Evolutionary conservation across 37 sponge, comb jelly and placozoan genomes (phyloP).

Genomic region (Tethya wilhelma): DNA sequence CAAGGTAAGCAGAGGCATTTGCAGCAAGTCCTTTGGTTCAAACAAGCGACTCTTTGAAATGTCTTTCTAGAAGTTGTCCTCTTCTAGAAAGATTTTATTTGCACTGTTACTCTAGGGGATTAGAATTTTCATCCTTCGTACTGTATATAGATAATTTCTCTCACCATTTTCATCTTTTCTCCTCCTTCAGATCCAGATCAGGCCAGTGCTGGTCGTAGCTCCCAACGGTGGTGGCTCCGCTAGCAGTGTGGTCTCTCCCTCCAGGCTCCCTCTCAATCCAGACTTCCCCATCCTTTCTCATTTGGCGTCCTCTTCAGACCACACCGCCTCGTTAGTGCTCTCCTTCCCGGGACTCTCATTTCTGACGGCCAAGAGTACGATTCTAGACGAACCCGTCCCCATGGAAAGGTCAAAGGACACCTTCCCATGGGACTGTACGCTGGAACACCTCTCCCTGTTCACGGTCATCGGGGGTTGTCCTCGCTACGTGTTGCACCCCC

Average conservation of each 20-base stretch:
- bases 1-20: too few species aligned
- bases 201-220: constrained; percentile 26
- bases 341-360: constrained; percentile 31
- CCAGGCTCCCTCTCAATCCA: background rate
- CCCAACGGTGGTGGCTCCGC: too few species aligned
- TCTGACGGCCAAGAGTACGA: constrained; percentile 36
- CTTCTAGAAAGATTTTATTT: too few species aligned
- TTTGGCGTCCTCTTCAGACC: background rate
- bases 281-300: background rate
- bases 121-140: too few species aligned
- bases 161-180: too few species aligned
- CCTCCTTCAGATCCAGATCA: constrained; percentile 29
- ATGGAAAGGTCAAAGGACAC: constrained; percentile 24
- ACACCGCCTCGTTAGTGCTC: constrained; percentile 25
- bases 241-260: constrained; percentile 7
- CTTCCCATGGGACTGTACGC: constrained; percentile 64
- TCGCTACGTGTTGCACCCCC: constrained; percentile 43
- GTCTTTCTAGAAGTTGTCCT: too few species aligned
- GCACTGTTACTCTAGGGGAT: too few species aligned
- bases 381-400: constrained; percentile 56
- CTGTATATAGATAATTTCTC: too few species aligned
- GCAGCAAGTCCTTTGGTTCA: too few species aligned
- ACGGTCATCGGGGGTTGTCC: constrained; percentile 6
- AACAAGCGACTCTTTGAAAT: too few species aligned
- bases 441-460: constrained; percentile 6